Conservation (phyloP, 2,113 vertebrate species). For the Capreolus pygargus region DNA sequence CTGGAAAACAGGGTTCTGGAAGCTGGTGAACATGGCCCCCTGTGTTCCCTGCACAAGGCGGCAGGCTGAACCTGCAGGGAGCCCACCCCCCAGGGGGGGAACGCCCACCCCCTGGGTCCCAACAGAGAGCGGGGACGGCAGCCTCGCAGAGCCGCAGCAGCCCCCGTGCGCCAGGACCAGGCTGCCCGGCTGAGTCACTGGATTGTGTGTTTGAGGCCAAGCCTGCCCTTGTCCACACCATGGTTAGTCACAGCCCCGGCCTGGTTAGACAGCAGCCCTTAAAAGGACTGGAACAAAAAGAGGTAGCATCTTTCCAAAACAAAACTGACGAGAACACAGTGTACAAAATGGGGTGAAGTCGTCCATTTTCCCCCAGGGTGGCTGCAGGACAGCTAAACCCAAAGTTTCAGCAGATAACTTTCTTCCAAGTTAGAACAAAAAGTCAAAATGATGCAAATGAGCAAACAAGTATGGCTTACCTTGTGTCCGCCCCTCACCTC, state of each 20-base stretch:
- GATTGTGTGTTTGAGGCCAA: background rate
- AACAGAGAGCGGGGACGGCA: background rate
- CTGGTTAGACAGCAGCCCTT: slow-evolving; percentile 40
- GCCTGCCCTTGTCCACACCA: slow-evolving; percentile 11
- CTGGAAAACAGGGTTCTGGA: background rate
- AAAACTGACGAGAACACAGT: slow-evolving; percentile 26
- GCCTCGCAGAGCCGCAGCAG: background rate
- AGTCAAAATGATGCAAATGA: background rate
- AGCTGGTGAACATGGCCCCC: background rate
- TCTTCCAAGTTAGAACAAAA: background rate
- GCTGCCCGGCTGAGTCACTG: background rate
- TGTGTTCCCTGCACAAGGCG: background rate
- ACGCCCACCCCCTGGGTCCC: background rate
- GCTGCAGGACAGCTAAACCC: background rate
- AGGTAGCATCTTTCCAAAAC: slow-evolving; percentile 51
- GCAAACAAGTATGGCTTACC: background rate
- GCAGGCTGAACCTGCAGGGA: background rate
- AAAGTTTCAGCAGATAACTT: background rate
- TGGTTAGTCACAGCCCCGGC: slow-evolving; percentile 32
- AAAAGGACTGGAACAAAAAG: slow-evolving; percentile 56
- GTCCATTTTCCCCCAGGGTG: background rate
- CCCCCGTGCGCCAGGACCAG: background rate
- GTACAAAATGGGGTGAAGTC: background rate
- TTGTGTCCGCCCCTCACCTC: background rate
- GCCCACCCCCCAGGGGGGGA: background rate